Conservation (phyloP, 2,113 vertebrate species). For the Ivindomyrus marchei region DNA sequence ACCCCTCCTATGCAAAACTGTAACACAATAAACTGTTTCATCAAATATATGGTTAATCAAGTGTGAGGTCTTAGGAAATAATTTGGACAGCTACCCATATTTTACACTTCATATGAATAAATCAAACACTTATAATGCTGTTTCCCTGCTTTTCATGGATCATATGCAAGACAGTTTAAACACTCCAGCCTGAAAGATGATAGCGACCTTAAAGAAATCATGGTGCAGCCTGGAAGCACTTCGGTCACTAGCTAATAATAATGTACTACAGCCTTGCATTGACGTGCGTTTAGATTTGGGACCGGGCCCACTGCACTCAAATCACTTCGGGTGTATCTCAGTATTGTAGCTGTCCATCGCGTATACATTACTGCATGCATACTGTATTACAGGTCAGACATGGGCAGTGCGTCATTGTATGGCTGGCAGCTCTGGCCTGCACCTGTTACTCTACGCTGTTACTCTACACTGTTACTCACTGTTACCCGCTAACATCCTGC, state of each 20-base stretch:
- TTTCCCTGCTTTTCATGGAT: background rate
- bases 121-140: background rate
- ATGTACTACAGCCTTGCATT: conserved; percentile 42
- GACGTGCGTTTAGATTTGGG: background rate
- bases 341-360: background rate
- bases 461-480: background rate
- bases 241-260: conserved; percentile 56
- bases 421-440: background rate
- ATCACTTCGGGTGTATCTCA: background rate
- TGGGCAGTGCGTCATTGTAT: background rate
- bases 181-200: background rate
- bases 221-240: conserved; percentile 24
- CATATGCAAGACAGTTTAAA: background rate
- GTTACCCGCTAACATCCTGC: background rate
- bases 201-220: background rate
- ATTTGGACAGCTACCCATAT: background rate
- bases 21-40: background rate
- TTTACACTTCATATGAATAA: background rate
- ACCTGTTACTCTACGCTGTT: background rate
- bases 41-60: background rate
- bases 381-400: background rate
- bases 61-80: background rate
- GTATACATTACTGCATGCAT: background rate
- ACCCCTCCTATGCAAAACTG: background rate
- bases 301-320: background rate